Evolutionary conservation across 2,888 invertebrate genomes (phyloP).

Genomic region (Ectemnius lituratus): DNA sequence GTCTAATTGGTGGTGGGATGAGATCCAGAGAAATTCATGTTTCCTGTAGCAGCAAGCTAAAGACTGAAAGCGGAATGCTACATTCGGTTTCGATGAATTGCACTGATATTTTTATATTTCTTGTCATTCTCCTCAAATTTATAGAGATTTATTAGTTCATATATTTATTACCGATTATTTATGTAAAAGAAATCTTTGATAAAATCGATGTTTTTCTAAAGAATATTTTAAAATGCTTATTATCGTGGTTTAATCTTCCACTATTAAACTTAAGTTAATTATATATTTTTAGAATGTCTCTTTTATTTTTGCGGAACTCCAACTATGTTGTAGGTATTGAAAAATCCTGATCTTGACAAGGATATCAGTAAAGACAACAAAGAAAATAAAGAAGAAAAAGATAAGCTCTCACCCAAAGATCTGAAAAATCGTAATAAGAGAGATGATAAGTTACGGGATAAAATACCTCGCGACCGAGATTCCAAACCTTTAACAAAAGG

Average conservation of each 20-base stretch:
- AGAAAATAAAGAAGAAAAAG: slow-evolving; percentile 75
- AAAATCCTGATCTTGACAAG: slow-evolving; percentile 73
- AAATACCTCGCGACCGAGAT: slow-evolving; percentile 75
- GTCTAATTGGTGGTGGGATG: slow-evolving; percentile 25
- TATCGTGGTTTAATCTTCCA: slow-evolving; percentile 34
- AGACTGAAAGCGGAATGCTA: slow-evolving; percentile 11
- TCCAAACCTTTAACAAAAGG: slow-evolving; percentile 77
- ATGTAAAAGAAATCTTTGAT: slow-evolving; percentile 49
- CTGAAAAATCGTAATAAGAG: slow-evolving; percentile 73
- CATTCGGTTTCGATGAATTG: no score
- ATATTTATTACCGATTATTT: slow-evolving; percentile 43
- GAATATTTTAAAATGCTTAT: slow-evolving; percentile 31
- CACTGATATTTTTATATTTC: no score
- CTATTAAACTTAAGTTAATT: no score
- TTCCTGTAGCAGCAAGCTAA: slow-evolving; percentile 31
- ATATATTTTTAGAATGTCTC: slow-evolving; percentile 6
- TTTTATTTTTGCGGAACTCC: slow-evolving; percentile 23
- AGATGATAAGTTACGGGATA: slow-evolving; percentile 72
- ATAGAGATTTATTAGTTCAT: slow-evolving; percentile 42
- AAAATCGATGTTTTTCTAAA: slow-evolving; percentile 43
- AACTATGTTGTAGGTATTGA: slow-evolving; percentile 69
- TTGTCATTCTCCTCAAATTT: slow-evolving; percentile 33
- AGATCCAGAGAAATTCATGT: slow-evolving; percentile 56
- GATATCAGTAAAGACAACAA: slow-evolving; percentile 70
- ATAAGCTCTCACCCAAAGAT: slow-evolving; percentile 72